These are phyloP conservation scores for Danio albolineatus DNA, from an alignment of 2,797 vertebrate species.

Conservation along the genomic window DNA sequence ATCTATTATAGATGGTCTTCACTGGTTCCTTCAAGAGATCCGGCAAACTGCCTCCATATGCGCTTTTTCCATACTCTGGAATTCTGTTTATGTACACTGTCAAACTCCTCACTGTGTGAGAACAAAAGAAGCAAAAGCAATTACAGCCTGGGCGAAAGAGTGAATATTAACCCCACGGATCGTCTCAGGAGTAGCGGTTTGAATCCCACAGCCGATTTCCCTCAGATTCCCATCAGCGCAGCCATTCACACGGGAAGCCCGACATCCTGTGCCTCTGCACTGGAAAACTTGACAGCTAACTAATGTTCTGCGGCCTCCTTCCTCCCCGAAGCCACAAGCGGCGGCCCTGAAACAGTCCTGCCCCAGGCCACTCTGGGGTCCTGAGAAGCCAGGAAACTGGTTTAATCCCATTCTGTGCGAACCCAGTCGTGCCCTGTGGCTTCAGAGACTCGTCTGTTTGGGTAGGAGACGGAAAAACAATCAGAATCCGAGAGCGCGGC, in stretches of 20 bases:
- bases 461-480: slow-evolving; percentile 49
- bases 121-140: slow-evolving; percentile 77
- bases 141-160: slow-evolving; percentile 66
- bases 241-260: slow-evolving; percentile 58
- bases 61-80: slow-evolving; percentile 77
- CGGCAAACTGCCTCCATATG: slow-evolving; percentile 80
- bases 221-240: slow-evolving; percentile 41
- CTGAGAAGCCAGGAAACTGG: slow-evolving; percentile 50
- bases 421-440: slow-evolving; percentile 35
- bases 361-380: slow-evolving; percentile 39
- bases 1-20: slow-evolving; percentile 71
- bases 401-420: slow-evolving; percentile 50
- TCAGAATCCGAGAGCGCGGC: slow-evolving; percentile 19
- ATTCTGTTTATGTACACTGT: slow-evolving; percentile 79
- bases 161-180: slow-evolving; percentile 34
- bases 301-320: slow-evolving; percentile 36
- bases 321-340: slow-evolving; percentile 19
- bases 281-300: slow-evolving; percentile 44
- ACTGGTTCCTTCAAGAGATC: slow-evolving; percentile 67
- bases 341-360: slow-evolving; percentile 27
- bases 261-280: slow-evolving; percentile 32
- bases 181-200: slow-evolving; percentile 24
- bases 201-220: slow-evolving; percentile 32
- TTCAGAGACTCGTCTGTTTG: slow-evolving; percentile 41
- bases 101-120: slow-evolving; percentile 79